phyloP scores from a whole-genome alignment of 2,113 vertebrate species.

The Australoheros scitulus region DNA sequence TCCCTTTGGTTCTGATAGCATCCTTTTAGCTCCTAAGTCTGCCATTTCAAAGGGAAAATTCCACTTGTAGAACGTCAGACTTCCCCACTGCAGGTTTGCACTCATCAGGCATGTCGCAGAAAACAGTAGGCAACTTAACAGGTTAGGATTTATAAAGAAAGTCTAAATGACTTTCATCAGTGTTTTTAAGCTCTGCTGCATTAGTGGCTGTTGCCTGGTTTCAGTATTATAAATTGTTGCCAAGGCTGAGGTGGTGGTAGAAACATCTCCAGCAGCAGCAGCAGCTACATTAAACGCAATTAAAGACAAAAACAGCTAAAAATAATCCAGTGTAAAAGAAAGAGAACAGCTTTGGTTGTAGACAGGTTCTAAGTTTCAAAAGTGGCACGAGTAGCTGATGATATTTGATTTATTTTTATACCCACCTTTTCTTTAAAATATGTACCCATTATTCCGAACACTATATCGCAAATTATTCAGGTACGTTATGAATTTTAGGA shows the following conservation, averaged over 20 bases:
- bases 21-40: conserved; percentile 1
- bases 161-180: not conserved
- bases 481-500: not conserved
- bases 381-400: not conserved
- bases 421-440: not conserved
- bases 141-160: not conserved
- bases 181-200: not conserved
- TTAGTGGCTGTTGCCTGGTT: not conserved
- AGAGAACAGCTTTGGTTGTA: not conserved
- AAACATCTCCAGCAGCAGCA: not conserved
- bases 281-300: not conserved
- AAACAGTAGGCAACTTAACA: not conserved
- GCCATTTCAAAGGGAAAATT: not conserved
- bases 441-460: accelerated
- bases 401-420: not conserved
- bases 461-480: not conserved
- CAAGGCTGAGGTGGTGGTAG: not conserved
- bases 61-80: not conserved
- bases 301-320: not conserved
- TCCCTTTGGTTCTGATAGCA: conserved; percentile 24
- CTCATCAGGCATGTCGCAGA: not conserved
- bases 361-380: not conserved
- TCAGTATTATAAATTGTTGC: not conserved
- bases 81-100: not conserved
- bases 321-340: not conserved